Evolutionary conservation across 2,888 invertebrate genomes (phyloP).

Genomic region (Osmoderma eremita): DNA sequence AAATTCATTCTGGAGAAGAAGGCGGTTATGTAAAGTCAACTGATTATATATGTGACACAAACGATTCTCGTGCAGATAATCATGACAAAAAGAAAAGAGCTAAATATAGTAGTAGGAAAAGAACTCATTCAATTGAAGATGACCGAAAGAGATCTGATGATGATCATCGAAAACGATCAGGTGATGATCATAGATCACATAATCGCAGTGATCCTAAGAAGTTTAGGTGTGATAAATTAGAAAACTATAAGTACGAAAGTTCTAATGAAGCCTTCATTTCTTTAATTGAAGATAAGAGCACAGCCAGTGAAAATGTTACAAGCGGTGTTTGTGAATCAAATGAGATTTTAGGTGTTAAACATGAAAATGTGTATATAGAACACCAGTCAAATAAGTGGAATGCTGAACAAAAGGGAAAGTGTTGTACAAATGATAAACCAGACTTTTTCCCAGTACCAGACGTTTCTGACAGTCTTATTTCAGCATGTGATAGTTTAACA

Average conservation of each 20-base stretch:
- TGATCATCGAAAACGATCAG: slow-evolving; percentile 18
- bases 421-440: neutral
- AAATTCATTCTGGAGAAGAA: slow-evolving; percentile 6
- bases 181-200: neutral
- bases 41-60: slow-evolving; percentile 8
- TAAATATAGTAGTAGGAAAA: slow-evolving; percentile 10
- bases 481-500: slow-evolving; percentile 16
- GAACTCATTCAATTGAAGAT: slow-evolving; percentile 11
- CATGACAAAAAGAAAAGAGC: slow-evolving; percentile 3
- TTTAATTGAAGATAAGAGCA: neutral
- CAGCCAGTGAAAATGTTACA: neutral
- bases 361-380: neutral
- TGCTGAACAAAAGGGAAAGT: neutral
- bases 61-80: neutral
- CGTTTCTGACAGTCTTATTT: slow-evolving; percentile 14
- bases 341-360: neutral
- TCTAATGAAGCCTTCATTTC: neutral
- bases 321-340: neutral
- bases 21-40: slow-evolving; percentile 12
- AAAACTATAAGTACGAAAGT: neutral
- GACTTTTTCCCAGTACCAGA: neutral
- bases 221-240: slow-evolving; percentile 3
- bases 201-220: slow-evolving; percentile 6
- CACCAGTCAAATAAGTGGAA: neutral
- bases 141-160: slow-evolving; percentile 22